A percentile compares a stretch with the other conserved stretches of the same genome.
Evolutionary conservation across 2,113 vertebrate genomes (phyloP).

Genomic region (Vombatus ursinus): DNA sequence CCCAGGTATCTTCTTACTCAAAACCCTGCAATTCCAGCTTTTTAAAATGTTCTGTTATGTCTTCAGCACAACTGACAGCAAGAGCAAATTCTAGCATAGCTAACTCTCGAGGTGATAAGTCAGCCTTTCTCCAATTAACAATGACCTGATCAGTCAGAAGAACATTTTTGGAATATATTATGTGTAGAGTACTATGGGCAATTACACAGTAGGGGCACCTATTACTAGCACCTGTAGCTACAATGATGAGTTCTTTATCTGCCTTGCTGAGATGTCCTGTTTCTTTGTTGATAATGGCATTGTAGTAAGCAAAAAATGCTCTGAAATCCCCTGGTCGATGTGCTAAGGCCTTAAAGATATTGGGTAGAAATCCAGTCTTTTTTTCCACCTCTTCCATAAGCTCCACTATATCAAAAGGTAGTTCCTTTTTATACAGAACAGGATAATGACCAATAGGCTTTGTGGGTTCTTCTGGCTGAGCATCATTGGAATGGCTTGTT

Average conservation of each 20-base stretch:
- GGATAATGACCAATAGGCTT: constrained; percentile 85
- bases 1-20: constrained; percentile 89
- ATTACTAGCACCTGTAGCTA: constrained; percentile 88
- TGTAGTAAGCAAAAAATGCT: constrained; percentile 92
- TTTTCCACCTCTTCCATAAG: constrained; percentile 90
- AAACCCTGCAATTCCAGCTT: constrained; percentile 87
- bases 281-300: constrained; percentile 90
- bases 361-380: constrained; percentile 90
- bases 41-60: constrained; percentile 86
- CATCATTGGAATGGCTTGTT: constrained; percentile 15
- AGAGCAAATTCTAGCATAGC: constrained; percentile 91
- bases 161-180: constrained; percentile 90
- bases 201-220: constrained; percentile 90
- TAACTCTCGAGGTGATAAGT: constrained; percentile 82
- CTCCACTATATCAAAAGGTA: constrained; percentile 89
- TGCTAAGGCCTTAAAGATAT: constrained; percentile 87
- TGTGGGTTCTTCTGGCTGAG: constrained; percentile 61
- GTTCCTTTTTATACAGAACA: constrained; percentile 87
- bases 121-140: constrained; percentile 87
- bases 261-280: constrained; percentile 89
- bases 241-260: constrained; percentile 90
- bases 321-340: constrained; percentile 89
- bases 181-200: constrained; percentile 88
- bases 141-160: constrained; percentile 87
- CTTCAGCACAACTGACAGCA: constrained; percentile 85